Percentiles rank a stretch among this genome's conserved stretches.
phyloP scores from a whole-genome alignment of 2,797 vertebrate genomes.

The Sandelia bainsii region DNA sequence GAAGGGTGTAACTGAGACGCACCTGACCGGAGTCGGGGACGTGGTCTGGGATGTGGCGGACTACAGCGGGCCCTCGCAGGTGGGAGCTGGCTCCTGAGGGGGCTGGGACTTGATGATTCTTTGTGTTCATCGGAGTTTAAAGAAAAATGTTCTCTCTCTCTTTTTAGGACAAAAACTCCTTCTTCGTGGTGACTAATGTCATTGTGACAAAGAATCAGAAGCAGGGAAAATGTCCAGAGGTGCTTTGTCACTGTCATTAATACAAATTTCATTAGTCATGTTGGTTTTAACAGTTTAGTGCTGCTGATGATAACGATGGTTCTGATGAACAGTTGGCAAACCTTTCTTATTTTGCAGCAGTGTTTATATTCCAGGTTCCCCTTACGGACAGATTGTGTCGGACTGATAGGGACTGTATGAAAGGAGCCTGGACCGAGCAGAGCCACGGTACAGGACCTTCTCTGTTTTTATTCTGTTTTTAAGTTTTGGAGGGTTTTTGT shows the following conservation, averaged over 20 bases:
- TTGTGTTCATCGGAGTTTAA: not conserved
- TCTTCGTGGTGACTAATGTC: conserved; percentile 91
- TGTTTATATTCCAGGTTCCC: conserved; percentile 64
- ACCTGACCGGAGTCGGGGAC: conserved; percentile 56
- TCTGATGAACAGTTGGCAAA: not conserved
- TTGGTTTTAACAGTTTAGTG: not conserved
- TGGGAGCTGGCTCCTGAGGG: conserved; percentile 35
- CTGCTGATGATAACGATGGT: not conserved
- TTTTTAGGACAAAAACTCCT: conserved; percentile 84
- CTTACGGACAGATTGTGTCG: conserved; percentile 56
- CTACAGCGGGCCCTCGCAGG: conserved; percentile 85
- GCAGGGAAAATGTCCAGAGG: conserved; percentile 86
- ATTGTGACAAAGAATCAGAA: conserved; percentile 87
- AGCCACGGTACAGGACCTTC: conserved; percentile 73
- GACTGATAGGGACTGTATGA: conserved; percentile 76
- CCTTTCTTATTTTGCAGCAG: conserved; percentile 18
- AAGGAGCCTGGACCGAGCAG: conserved; percentile 72
- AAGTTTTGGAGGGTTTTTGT: no score
- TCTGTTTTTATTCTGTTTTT: no score
- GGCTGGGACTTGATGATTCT: not conserved
- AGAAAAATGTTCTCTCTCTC: accelerated
- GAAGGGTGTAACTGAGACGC: conserved; percentile 84
- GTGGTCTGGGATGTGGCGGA: conserved; percentile 87
- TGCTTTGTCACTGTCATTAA: conserved; percentile 53
- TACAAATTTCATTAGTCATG: not conserved